phyloP scores from a whole-genome alignment of 2,888 invertebrate genomes.

The Dendrolimus houi region DNA sequence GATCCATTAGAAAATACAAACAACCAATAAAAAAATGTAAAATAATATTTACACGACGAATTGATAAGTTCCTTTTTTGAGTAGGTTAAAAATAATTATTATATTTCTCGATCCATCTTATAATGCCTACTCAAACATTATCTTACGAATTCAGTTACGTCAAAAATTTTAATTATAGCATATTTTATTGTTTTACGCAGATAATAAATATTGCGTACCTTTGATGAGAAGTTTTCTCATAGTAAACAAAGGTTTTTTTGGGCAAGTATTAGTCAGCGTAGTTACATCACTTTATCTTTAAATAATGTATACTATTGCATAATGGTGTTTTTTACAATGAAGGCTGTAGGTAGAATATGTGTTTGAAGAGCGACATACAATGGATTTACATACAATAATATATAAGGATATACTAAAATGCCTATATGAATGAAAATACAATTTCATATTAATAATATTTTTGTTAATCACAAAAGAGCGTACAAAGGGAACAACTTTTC shows the following conservation, averaged over 20 bases:
- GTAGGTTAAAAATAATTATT: too few species aligned
- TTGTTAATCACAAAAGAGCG: too few species aligned
- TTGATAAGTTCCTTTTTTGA: too few species aligned
- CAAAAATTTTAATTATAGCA: neutral
- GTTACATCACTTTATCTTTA: neutral
- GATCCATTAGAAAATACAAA: too few species aligned
- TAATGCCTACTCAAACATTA: neutral
- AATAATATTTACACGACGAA: too few species aligned
- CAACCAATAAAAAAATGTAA: too few species aligned
- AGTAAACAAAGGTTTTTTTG: neutral
- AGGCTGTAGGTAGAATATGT: neutral
- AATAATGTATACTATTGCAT: neutral
- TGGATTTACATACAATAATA: too few species aligned
- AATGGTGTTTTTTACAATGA: neutral
- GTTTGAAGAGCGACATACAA: too few species aligned
- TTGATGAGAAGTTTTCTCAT: neutral
- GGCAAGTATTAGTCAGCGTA: neutral
- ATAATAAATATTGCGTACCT: neutral
- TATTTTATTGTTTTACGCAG: neutral
- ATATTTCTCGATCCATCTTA: neutral
- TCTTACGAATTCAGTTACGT: neutral
- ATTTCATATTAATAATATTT: too few species aligned
- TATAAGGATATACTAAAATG: too few species aligned
- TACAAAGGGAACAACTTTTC: too few species aligned
- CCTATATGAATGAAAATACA: too few species aligned